Conservation (phyloP, 2,113 vertebrate genomes). For the Haemorhous mexicanus region DNA sequence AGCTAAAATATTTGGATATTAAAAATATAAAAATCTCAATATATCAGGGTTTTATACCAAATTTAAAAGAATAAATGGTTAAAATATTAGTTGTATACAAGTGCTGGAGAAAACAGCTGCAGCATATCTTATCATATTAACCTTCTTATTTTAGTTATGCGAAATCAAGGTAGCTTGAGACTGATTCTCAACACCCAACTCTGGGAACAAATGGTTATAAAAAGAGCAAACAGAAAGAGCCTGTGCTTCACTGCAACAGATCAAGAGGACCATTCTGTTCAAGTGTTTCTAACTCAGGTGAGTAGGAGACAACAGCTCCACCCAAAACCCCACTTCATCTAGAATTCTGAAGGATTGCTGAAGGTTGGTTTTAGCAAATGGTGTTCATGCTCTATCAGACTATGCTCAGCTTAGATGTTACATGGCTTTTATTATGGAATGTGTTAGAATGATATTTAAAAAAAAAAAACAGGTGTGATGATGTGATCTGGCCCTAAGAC, state of each 20-base stretch:
- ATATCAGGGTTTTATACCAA: neutral
- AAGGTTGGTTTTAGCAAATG: neutral
- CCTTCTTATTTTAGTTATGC: constrained; percentile 77
- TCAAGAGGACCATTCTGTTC: constrained; percentile 71
- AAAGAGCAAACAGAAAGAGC: constrained; percentile 73
- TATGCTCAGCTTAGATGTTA: neutral
- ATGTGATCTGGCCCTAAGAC: neutral
- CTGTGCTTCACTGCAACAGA: constrained; percentile 80
- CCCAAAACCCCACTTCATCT: neutral
- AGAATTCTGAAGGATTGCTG: neutral
- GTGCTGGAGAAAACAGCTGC: neutral
- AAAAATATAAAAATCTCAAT: neutral
- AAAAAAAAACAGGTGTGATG: neutral
- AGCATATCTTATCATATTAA: neutral
- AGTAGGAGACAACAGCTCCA: neutral
- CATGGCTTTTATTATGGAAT: neutral
- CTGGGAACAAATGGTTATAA: constrained; percentile 79
- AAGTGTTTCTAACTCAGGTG: constrained; percentile 83
- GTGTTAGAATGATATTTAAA: neutral
- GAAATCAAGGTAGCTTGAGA: constrained; percentile 82
- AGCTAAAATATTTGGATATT: neutral
- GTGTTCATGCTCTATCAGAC: neutral
- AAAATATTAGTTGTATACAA: neutral
- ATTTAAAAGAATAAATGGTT: neutral
- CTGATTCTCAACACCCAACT: constrained; percentile 84